Percentiles rank a stretch among this genome's conserved stretches.
Evolutionary conservation across 2,888 invertebrate species (phyloP).

Genomic region (Entomobrya proxima): DNA sequence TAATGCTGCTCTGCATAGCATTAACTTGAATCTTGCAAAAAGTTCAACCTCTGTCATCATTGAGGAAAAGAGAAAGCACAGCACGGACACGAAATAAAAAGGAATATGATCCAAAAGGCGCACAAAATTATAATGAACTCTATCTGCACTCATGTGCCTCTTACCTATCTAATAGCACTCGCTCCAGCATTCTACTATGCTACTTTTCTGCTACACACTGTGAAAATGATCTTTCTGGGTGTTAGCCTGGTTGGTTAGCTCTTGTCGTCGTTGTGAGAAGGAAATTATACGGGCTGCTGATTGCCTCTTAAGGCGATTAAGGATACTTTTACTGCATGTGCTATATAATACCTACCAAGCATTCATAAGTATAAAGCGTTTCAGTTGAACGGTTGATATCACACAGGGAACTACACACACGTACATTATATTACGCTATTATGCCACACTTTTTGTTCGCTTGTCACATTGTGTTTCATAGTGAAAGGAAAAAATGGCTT

Average conservation of each 20-base stretch:
- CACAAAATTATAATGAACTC: constrained; percentile 35
- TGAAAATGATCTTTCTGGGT: constrained; percentile 44
- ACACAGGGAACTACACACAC: neutral
- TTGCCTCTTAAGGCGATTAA: constrained; percentile 69
- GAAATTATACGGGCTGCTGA: constrained; percentile 68
- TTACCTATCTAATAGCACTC: neutral
- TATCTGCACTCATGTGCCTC: neutral
- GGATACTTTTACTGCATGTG: constrained; percentile 42
- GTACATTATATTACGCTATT: neutral
- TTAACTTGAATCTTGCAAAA: constrained; percentile 14
- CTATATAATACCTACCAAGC: neutral
- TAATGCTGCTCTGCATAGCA: constrained; percentile 4
- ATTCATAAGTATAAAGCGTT: neutral
- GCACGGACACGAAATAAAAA: neutral
- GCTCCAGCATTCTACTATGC: constrained; percentile 12
- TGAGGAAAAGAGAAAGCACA: neutral
- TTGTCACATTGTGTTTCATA: neutral
- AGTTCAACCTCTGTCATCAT: neutral
- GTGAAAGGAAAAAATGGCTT: neutral
- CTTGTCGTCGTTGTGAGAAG: constrained; percentile 56
- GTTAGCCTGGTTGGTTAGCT: constrained; percentile 29
- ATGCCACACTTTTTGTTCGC: no score
- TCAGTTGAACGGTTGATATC: constrained; percentile 20
- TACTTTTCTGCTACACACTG: constrained; percentile 33
- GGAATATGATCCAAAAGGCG: constrained; percentile 32